Base-by-base conservation (phyloP, 1,140 invertebrate species). In the Rhopalosiphum padi region DNA sequence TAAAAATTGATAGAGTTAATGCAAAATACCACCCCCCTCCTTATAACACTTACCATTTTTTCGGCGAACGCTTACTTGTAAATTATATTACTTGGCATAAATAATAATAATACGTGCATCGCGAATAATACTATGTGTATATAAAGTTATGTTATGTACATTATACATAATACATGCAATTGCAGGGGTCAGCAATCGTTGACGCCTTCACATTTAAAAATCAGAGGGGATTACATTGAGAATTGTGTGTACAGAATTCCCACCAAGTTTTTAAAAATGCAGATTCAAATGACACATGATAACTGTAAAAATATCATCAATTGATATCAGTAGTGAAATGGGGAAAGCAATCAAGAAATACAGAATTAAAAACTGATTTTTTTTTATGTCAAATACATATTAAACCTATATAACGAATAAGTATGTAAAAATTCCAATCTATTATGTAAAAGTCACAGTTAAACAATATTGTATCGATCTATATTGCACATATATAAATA, bases 391-490 rank as follows among this genome's bases (percentile, higher is more conserved):
- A n/a, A 77, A 15, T n/a, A 1, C 5, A n/a, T 18, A 68, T 53
- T 53, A 53, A 21, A 60, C 9, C n/a, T n/a, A 22, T 15, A 15
- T 21, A 35, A 51, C 48, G 15, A 51, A 9, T n/a, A n/a, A 68
- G 15, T 41, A 41, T 41, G 9, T 68, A 43, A 43, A 89, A 68
- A 90, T 90, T 68, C 55, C 89, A 43, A 68, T 68, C 11, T 25
- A 18, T 90, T 41, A 68, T 82, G 82, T 93, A 82, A 92, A 92
- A 93, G 91, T 93, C 48, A 86, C 37, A 41, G 48, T 82, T 51
- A 37, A 83, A 82, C 51, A 77, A 77, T 68, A 68, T 68, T 68
- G 4, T 11, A n/a, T 37, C 25, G 41, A 82, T 41, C 6, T 48
- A 83, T n/a, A 46, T 9, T 77, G 18, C 35, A 41, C n/a, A 77